These are phyloP conservation scores for Poeciliopsis occidentalis DNA, from an alignment of 2,113 vertebrate species.

Conservation along the genomic window DNA sequence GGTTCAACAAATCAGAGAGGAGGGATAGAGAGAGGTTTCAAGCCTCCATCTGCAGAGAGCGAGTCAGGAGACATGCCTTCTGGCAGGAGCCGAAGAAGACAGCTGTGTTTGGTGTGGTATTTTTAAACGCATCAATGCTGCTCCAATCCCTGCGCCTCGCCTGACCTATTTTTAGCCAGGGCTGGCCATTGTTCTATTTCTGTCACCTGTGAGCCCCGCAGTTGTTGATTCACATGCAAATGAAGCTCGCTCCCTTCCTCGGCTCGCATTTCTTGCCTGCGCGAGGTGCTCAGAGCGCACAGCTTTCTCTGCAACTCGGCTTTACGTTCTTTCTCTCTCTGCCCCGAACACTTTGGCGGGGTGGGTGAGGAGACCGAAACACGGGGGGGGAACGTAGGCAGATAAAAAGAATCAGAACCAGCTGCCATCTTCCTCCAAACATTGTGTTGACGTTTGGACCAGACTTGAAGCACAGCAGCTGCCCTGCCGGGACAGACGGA, in stretches of 20 bases:
- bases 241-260: conserved; percentile 81
- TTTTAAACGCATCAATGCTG: conserved; percentile 99
- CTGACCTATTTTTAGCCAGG: conserved; percentile 99
- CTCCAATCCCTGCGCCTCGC: conserved; percentile 95
- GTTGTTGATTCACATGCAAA: conserved; percentile 99
- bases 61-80: conserved; percentile 81
- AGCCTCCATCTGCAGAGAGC: conserved; percentile 74
- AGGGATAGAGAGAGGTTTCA: conserved; percentile 44
- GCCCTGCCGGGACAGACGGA: conserved; percentile 41
- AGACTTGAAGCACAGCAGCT: conserved; percentile 44
- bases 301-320: conserved; percentile 73
- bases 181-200: conserved; percentile 99
- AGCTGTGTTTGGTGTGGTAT: conserved; percentile 99
- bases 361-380: conserved; percentile 15
- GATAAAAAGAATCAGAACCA: conserved; percentile 52
- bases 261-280: conserved; percentile 53
- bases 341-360: conserved; percentile 47
- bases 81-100: conserved; percentile 89
- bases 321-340: conserved; percentile 37
- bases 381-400: conserved; percentile 16
- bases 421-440: conserved; percentile 29
- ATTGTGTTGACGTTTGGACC: conserved; percentile 54
- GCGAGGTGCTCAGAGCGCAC: conserved; percentile 57
- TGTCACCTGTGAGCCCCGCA: conserved; percentile 95
- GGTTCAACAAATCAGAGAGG: conserved; percentile 58